These are phyloP conservation scores for Lophius piscatorius DNA, from an alignment of 2,113 vertebrate species.

Conservation along the genomic window DNA sequence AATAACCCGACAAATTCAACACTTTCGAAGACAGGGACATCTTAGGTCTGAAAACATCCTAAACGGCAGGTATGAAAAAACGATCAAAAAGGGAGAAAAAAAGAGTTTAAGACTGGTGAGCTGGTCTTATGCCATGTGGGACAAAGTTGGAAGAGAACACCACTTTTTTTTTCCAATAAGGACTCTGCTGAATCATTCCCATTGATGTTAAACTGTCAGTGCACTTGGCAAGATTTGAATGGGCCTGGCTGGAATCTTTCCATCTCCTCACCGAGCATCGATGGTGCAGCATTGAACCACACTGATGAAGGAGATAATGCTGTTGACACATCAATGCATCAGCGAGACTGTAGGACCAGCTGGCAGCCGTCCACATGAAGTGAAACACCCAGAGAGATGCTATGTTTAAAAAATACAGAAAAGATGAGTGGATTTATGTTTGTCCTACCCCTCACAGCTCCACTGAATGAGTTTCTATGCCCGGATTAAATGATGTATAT, in stretches of 20 bases:
- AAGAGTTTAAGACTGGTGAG: no score
- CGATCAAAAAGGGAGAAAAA: no score
- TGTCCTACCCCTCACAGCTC: no score
- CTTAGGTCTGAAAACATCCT: no score
- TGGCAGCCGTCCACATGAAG: constrained; percentile 36
- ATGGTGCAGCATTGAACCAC: constrained; percentile 36
- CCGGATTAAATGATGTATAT: neutral
- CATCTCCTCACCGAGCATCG: constrained; percentile 30
- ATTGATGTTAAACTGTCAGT: constrained; percentile 40
- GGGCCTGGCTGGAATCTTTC: constrained; percentile 41
- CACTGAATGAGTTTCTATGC: no score
- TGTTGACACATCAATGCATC: constrained; percentile 51
- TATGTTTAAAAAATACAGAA: neutral
- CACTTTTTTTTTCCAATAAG: constrained; percentile 15
- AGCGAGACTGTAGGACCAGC: constrained; percentile 39
- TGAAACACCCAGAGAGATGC: constrained; percentile 4
- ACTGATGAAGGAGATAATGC: constrained; percentile 57
- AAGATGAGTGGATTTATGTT: neutral
- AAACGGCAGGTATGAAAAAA: no score
- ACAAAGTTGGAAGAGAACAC: constrained; percentile 10
- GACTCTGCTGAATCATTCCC: constrained; percentile 4
- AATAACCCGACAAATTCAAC: no score
- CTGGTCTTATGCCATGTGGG: neutral
- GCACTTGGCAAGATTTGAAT: constrained; percentile 46
- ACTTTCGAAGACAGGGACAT: no score